A percentile compares a stretch with the other conserved stretches of the same genome.
These are phyloP conservation scores for Gopherus flavomarginatus DNA, from an alignment of 2,113 vertebrate species.

Conservation along the genomic window DNA sequence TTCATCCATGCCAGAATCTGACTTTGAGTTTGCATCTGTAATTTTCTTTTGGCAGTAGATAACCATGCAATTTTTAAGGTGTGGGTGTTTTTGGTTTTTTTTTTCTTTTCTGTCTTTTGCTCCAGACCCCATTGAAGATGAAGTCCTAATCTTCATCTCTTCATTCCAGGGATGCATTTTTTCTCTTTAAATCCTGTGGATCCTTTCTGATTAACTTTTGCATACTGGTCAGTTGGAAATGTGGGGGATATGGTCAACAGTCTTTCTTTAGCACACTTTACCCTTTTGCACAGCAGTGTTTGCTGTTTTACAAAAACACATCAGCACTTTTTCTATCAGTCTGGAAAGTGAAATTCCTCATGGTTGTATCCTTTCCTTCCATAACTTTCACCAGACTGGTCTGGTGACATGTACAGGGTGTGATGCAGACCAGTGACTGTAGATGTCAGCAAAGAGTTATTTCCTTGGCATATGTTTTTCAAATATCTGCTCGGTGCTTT, in stretches of 20 bases:
- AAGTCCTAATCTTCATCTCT: background rate
- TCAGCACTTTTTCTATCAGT: background rate
- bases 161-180: background rate
- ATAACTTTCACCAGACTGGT: background rate
- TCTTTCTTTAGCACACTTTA: conserved; percentile 21
- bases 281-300: background rate
- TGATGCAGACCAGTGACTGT: background rate
- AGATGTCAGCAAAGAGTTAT: background rate
- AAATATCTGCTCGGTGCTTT: background rate
- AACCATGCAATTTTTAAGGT: background rate
- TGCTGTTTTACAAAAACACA: conserved; percentile 6
- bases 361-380: background rate
- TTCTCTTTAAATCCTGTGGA: background rate
- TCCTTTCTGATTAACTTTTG: conserved; percentile 32
- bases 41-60: background rate
- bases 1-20: rapidly evolving
- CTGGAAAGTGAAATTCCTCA: background rate
- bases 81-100: background rate
- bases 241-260: background rate
- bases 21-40: background rate
- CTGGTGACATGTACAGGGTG: background rate
- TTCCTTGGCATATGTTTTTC: background rate
- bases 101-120: conserved; percentile 11
- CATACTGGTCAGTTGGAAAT: background rate
- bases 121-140: background rate